These are phyloP conservation scores for Pterocles gutturalis DNA, from an alignment of 2,113 vertebrate genomes.

Conservation along the genomic window DNA sequence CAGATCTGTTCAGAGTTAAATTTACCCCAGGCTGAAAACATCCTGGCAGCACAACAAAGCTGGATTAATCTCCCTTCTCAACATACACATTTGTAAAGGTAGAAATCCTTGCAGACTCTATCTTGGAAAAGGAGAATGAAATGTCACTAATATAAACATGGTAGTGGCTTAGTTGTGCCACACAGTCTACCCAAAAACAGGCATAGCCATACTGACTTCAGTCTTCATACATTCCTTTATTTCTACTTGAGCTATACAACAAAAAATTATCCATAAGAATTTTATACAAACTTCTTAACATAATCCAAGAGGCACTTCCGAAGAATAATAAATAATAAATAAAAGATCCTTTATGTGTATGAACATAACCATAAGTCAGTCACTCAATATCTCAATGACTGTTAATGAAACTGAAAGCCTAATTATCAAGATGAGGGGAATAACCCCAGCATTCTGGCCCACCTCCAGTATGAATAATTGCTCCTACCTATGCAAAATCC, in stretches of 20 bases:
- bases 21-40: neutral
- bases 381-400: slow-evolving; percentile 24
- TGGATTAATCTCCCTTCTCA: neutral
- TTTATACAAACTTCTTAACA: neutral
- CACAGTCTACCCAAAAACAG: neutral
- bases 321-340: neutral
- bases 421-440: slow-evolving; percentile 69
- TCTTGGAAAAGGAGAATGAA: neutral
- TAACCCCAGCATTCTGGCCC: slow-evolving; percentile 36
- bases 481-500: slow-evolving; percentile 50
- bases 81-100: neutral
- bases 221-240: neutral
- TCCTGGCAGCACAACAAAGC: neutral
- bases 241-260: neutral
- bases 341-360: neutral
- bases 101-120: neutral
- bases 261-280: neutral
- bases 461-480: slow-evolving; percentile 64
- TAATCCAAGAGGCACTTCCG: neutral
- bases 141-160: neutral
- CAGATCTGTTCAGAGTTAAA: neutral
- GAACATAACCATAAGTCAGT: neutral
- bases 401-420: slow-evolving; percentile 67
- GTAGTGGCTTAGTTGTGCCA: neutral
- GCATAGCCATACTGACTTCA: neutral